Evolutionary conservation across 2,797 vertebrate genomes (phyloP), one percentile per base, ranked within the genome.

Genomic region (Diplodus puntazzo): DNA sequence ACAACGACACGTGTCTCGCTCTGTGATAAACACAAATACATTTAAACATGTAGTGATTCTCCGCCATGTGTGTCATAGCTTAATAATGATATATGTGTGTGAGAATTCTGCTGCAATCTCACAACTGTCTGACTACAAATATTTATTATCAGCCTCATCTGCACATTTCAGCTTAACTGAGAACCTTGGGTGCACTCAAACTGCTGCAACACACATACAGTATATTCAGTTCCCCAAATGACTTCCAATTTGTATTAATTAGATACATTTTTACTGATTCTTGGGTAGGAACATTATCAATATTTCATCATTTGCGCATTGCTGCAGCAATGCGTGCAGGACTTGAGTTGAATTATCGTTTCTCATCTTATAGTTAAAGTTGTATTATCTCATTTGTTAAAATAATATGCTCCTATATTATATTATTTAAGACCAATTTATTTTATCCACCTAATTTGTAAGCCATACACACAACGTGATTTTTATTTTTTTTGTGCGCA

Each of bases 31-130:
- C 81, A 75, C 65, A 79, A 82, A 78, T 46, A 75, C 52, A 75
- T 76, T 79, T 82, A 73, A 81, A 69, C 42, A 60, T 62, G 80
- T 1, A 23, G 72, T 25, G 46, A 75, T 73, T 69, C 78, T 80
- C 69, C 12, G 78, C 68, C 59, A 1, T 70, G 75, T 75, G 78
- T 80, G 79, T 61, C 75, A 74, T 34, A 16, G 73, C 66, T 75
- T 81, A 70, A 84, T 81, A 43, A 76, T 87, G 65, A 83, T 69
- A 34, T 68, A 72, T 67, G 50, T 50, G 68, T 34, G 2, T 21
- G 11, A 27, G n/a, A 2, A 4, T 27, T 70, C 75, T 53, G 66
- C 55, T 55, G 58, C 59, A 80, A 64, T 73, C 65, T 34, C 69
- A 68, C 82, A 61, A 10, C 61, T 54, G 77, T 60, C 69, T 34